Evolutionary conservation across 2,113 vertebrate genomes (phyloP).

Genomic region (Phylloscopus trochilus): DNA sequence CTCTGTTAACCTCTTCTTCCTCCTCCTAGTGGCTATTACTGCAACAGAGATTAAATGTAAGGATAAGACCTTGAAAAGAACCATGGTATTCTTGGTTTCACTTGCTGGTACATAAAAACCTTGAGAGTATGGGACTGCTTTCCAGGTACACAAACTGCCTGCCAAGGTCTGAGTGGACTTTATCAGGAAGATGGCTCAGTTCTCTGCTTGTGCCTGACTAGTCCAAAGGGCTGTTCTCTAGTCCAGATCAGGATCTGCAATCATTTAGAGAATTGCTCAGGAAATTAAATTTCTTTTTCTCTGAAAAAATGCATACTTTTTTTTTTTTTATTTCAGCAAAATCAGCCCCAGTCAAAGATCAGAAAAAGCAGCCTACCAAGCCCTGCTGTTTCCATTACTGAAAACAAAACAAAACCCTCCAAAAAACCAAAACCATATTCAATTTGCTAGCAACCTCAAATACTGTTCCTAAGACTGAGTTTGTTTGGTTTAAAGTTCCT

Average conservation of each 20-base stretch:
- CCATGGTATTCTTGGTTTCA: neutral
- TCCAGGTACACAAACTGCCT: neutral
- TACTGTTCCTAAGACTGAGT: neutral
- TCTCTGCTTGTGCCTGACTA: neutral
- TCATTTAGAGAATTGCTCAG: neutral
- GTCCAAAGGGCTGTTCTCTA: neutral
- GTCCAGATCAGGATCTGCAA: neutral
- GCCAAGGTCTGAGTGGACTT: neutral
- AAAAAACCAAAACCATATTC: neutral
- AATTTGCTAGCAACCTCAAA: neutral
- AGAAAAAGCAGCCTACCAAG: neutral
- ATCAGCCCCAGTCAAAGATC: neutral
- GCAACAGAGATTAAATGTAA: neutral
- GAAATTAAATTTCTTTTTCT: slow-evolving; percentile 22
- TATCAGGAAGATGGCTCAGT: neutral
- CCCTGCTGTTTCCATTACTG: neutral
- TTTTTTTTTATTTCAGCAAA: neutral
- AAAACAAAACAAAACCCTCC: neutral
- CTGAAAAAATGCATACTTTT: neutral
- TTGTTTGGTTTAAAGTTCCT: neutral
- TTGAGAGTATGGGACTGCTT: neutral
- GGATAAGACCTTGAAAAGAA: neutral
- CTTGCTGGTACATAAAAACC: neutral
- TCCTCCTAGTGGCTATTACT: neutral
- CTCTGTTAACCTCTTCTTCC: neutral